Base-by-base conservation (phyloP, 2,797 vertebrate species). In the Rhabdomys pumilio region DNA sequence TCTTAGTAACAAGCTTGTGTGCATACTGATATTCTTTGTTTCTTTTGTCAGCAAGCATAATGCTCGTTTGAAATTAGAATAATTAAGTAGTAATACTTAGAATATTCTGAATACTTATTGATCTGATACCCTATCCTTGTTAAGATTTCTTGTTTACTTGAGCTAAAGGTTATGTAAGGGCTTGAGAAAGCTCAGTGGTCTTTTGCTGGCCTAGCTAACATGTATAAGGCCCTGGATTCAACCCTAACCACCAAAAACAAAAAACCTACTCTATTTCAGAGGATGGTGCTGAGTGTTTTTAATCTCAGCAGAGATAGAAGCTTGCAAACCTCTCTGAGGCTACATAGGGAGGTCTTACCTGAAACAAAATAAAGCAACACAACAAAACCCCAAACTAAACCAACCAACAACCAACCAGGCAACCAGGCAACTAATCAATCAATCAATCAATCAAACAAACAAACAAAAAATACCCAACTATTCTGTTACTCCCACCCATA, bases 51-150 rank as follows among this genome's bases (percentile, higher is more conserved):
- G 82, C 55, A 97, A 89, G 17, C 4, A 31, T 53, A 79, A 76
- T 91, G 80, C 7, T 91, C 24, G 15, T 38, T 95, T 90, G 38
- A 72, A 55, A 53, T 72, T 50, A 95, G 90, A 92, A 96, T 57
- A 97, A 95, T 38, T 0, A 61, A 69, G 55, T 88, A 93, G 55
- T 84, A 76, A n/a, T 93, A 87, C 92, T 94, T 95, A 93, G 26
- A 96, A 76, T 91, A 90, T 89, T 22, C 53, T 86, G 41, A 69
- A 20, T 1, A 96, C 85, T 89, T 90, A 95, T 44, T 75, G n/a
- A 89, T 47, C 12, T 89, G 20, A 47, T 9, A 75, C 17, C 24
- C 50, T 61, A 61, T 83, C 41, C 29, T 91, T 94, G 11, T 85
- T 44, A 76, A 19, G 83, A 0, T 72, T 92, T 89, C 53, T 95